phyloP scores from a whole-genome alignment of 2,888 invertebrate species.

The Lymantria dispar region DNA sequence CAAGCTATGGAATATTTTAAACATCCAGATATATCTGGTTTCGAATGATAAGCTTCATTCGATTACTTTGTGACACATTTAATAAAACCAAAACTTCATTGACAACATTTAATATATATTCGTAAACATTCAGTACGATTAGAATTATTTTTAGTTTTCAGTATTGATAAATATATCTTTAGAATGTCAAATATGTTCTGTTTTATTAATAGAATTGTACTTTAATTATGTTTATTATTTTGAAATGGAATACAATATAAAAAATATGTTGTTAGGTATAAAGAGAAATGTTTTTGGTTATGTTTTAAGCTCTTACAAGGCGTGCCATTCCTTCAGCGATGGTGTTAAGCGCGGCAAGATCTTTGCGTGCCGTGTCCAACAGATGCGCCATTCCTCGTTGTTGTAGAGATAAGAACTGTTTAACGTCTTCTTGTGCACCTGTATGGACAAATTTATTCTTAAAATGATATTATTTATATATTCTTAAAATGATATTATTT shows the following conservation, averaged over 20 bases:
- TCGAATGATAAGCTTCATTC: constrained; percentile 6
- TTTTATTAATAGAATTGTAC: background rate
- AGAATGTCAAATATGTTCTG: background rate
- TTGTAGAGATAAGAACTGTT: constrained; percentile 91
- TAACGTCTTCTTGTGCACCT: constrained; percentile 87
- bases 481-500: no score
- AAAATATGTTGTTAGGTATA: no score
- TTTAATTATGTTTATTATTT: no score
- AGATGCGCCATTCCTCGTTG: constrained; percentile 95
- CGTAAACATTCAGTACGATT: constrained; percentile 1
- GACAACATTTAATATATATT: constrained; percentile 15
- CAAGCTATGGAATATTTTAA: constrained; percentile 17
- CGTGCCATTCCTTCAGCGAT: constrained; percentile 90
- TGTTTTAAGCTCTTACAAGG: constrained; percentile 60
- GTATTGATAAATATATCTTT: background rate
- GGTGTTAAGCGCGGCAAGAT: constrained; percentile 88
- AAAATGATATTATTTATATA: no score
- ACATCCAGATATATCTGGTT: constrained; percentile 13
- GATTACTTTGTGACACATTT: background rate
- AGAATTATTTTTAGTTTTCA: background rate
- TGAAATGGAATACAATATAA: no score
- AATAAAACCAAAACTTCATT: constrained; percentile 9
- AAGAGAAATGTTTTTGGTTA: background rate
- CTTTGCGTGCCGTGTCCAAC: constrained; percentile 91
- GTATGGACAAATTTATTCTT: background rate